Base-by-base conservation (phyloP, 1,140 invertebrate genomes). In the Drosophila guanche region DNA sequence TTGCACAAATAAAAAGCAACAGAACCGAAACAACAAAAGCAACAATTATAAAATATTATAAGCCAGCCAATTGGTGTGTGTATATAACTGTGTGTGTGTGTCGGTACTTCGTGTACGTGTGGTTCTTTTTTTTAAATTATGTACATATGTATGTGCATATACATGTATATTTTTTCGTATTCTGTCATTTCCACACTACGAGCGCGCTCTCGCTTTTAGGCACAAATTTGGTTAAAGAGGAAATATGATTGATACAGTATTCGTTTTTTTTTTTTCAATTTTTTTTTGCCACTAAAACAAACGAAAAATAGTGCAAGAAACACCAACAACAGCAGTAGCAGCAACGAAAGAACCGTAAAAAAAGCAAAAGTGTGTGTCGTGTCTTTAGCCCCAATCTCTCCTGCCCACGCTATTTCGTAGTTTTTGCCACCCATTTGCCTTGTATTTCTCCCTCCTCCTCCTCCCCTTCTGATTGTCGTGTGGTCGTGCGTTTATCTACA, bases 21-120 rank as follows among this genome's bases (percentile, higher is more conserved):
- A 45, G 16, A 56, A 47, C 22, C 54, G 33, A 50, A 79, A 67
- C 50, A 77, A 45, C 47, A 53, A 58, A 43, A 57, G 57, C 50
- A 70, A 71, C 53, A 55, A 83, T 74, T 74, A 74, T 62, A 67
- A 72, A 77, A 81, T 81, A 81, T 76, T 76, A 56, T 72, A 81
- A 63, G 67, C 33, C 33, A 37, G 51, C 29, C 33, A 37, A 46
- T 56, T 47, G 54, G 51, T 68, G 74, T 56, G 23, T 53, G 43
- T 57, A 20, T 20, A 20, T 20, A 20, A 20, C 16, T 20, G 37
- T 52, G 57, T 43, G 48, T 55, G 48, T 55, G 43, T 45, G 40
- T 46, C 8, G 7, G 33, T 37, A 37, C 33, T 12, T 12, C 33
- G 33, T 37, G 33, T 37, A 37, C 33, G 33, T 37, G 33, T 37